Evolutionary conservation across 2,888 invertebrate species (phyloP), one percentile per base, ranked within the genome.

Genomic region (Oasisia sp.): DNA sequence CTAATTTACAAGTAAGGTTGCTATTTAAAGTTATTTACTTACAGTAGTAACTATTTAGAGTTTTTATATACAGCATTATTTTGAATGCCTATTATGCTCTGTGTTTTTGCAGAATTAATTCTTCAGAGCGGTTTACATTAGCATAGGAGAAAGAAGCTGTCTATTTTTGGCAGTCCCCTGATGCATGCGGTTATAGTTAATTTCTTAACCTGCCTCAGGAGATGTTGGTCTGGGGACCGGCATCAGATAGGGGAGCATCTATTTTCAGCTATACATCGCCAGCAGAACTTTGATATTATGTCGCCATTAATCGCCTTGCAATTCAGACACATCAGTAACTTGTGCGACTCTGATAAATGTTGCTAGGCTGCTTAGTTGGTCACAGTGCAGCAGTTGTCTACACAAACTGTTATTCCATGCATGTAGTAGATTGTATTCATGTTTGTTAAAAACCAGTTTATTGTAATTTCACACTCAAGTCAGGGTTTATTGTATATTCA

Each of bases 251-350:
- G 50, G 50, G 50, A 50, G 8, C 50, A 50, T 50, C 50, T 50
- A 74, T 74, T 74, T 74, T 27, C 74, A 74, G 74, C 74, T 74
- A 74, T 27, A 74, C 74, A 27, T 74, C 74, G 74, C 74, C 27
- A 56, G 56, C 56, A 56, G 56, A 56, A 19, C 56, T 56, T 56
- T 56, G 56, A 56, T 56, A 56, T 56, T 56, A 56, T 56, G 56
- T 56, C 56, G 19, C 38, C 56, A 74, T 27, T 74, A 74, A 74
- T 27, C 74, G 14, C 74, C 27, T 27, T 74, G 14, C 74, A 27
- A 74, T 74, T 74, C 74, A 27, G n/a, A n/a, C 74, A 27, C 74
- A 74, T 74, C 74, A 74, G 74, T 74, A 74, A 74, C 74, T 74
- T 74, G 74, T n/a, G 74, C 74, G n/a, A n/a, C 19, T 74, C 74